Conservation (phyloP, 2,113 vertebrate species). For the Colistium nudipinnis region DNA sequence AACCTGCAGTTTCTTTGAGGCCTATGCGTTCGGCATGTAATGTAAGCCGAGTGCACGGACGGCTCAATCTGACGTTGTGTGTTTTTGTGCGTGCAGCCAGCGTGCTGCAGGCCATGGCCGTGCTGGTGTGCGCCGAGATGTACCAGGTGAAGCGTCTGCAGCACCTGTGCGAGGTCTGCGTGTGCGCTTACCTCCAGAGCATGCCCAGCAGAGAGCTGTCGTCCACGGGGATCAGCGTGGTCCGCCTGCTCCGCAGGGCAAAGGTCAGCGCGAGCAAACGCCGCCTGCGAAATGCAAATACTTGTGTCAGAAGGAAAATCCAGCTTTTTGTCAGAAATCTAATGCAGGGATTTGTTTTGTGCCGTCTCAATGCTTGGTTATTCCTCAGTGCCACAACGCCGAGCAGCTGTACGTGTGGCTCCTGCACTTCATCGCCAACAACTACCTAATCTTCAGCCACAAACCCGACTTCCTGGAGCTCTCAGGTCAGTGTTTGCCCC, state of each 20-base stretch:
- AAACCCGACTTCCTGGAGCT: slow-evolving; percentile 98
- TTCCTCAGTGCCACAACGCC: slow-evolving; percentile 92
- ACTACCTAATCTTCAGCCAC: slow-evolving; percentile 98
- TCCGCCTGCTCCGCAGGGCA: slow-evolving; percentile 90
- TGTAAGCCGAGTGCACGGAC: background rate
- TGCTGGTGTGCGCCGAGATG: slow-evolving; percentile 97
- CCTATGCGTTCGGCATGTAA: background rate
- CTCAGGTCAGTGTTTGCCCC: slow-evolving; percentile 85
- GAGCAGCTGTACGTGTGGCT: slow-evolving; percentile 96
- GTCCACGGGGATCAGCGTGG: slow-evolving; percentile 90
- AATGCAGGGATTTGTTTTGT: background rate
- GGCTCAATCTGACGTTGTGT: slow-evolving; percentile 22
- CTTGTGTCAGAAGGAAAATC: background rate
- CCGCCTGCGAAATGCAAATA: background rate
- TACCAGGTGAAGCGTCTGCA: slow-evolving; percentile 96
- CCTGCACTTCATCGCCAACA: slow-evolving; percentile 97
- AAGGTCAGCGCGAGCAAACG: slow-evolving; percentile 83
- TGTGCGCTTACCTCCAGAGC: slow-evolving; percentile 94
- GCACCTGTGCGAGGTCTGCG: slow-evolving; percentile 95
- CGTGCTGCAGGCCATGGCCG: slow-evolving; percentile 95
- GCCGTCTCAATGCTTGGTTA: background rate
- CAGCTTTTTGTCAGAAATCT: background rate
- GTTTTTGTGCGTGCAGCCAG: slow-evolving; percentile 83
- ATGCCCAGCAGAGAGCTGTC: slow-evolving; percentile 95
- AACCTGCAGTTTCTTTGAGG: background rate